Percentiles rank a stretch among this genome's conserved stretches.
These are phyloP conservation scores for Enteromius anoplus DNA, from an alignment of 2,797 vertebrate genomes.

Conservation along the genomic window DNA sequence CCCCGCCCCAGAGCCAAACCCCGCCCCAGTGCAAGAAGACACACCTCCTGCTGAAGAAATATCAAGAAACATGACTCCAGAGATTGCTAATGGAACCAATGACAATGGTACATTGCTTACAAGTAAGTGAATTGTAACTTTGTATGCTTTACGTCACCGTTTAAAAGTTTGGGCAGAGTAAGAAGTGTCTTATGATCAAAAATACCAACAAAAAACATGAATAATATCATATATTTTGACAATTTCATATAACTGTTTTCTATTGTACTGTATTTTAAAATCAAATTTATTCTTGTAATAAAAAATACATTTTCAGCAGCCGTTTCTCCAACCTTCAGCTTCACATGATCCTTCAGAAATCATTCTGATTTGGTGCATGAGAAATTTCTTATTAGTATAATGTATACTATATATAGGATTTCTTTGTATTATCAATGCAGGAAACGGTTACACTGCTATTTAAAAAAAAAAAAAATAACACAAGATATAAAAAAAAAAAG, in stretches of 20 bases:
- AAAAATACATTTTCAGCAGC: background rate
- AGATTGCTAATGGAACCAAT: conserved; percentile 77
- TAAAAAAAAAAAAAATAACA: too few relatives aligned
- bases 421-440: background rate
- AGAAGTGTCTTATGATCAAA: background rate
- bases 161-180: background rate
- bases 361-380: background rate
- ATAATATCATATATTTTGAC: background rate
- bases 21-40: conserved; percentile 64
- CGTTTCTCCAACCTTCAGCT: background rate
- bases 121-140: background rate
- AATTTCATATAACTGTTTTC: background rate
- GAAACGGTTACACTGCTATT: background rate
- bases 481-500: background rate
- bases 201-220: background rate
- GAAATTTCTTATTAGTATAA: background rate
- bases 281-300: background rate
- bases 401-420: background rate
- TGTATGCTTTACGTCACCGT: background rate
- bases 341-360: background rate
- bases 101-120: conserved; percentile 70
- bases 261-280: background rate
- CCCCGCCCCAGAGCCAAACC: conserved; percentile 54
- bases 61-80: conserved; percentile 54
- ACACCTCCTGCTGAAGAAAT: conserved; percentile 71